Conservation (phyloP, 2,888 invertebrate genomes). For the Camptogramma bilineatum region DNA sequence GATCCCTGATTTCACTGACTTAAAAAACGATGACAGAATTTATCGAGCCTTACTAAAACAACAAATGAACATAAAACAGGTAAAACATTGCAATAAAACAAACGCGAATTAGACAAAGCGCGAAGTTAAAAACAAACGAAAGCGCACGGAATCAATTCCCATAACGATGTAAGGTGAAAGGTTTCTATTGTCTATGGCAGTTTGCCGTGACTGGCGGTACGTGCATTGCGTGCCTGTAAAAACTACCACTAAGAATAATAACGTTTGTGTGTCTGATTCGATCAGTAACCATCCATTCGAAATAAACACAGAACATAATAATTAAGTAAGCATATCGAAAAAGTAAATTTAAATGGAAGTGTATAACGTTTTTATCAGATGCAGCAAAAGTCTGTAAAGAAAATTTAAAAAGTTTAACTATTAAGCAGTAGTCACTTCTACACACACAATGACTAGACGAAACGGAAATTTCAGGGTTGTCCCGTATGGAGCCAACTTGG, state of each 20-base stretch:
- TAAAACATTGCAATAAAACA: constrained; percentile 23
- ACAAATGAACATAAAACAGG: constrained; percentile 1
- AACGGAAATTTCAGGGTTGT: no score
- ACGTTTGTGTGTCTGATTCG: not conserved
- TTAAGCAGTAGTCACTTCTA: no score
- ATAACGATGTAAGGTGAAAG: constrained; percentile 66
- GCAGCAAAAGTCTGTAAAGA: no score
- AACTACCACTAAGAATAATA: constrained; percentile 14
- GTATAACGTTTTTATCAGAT: not conserved
- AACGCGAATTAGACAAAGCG: constrained; percentile 23
- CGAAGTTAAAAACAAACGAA: constrained; percentile 53
- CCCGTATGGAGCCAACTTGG: no score
- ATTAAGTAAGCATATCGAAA: not conserved
- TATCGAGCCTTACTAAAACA: not conserved
- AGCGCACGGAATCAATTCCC: constrained; percentile 61
- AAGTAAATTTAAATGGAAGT: not conserved
- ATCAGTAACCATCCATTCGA: not conserved
- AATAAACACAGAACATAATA: not conserved
- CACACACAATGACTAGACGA: no score
- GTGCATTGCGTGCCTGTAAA: constrained; percentile 33
- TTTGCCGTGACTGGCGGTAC: constrained; percentile 26
- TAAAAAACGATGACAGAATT: no score
- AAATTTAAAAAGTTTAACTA: no score
- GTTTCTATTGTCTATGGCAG: constrained; percentile 56
- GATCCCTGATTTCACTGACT: not conserved